Evolutionary conservation across 2,888 invertebrate genomes (phyloP), one percentile per base, ranked within the genome.

Genomic region (Molorchus minor): DNA sequence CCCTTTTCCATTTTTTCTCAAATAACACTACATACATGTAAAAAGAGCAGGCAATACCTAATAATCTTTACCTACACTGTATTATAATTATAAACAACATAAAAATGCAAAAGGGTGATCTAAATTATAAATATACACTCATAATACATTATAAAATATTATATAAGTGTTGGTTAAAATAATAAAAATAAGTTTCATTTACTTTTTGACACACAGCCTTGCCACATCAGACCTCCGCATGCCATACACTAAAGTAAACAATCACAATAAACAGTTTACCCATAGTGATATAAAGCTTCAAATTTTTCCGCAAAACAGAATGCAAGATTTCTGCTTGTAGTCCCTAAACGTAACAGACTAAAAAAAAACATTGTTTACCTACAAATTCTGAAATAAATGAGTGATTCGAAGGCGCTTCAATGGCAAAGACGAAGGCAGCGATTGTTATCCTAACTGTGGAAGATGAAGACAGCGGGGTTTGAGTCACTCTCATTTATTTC

Each of bases 221-320:
- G 86, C 92, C 93, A 93, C 54, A 88, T 85, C 7, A 93, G 82
- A 1, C 93, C 93, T 7, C 95, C 95, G 75, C 96, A 96, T 1
- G 91, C 87, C 85, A 95, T 91, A 38, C 92, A 91, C 96, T 89
- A 62, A 96, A 85, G 80, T 96, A 96, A 17, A 94, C 80, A 20
- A 92, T 86, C 47, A 92, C 77, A 66, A 90, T 82, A 44, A 91
- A 81, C 52, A 89, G 83, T 2, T 84, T 79, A 17, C 83, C 88
- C 67, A 90, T 83, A 63, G 94, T 87, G 8, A 92, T 85, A 71
- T 94, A 94, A 76, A 96, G 85, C 80, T 96, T 96, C 12, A 96
- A 87, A 77, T 94, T 96, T 80, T 96, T 95, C 95, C 95, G 95
- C 81, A 94, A 96, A 81, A 96, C 85, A 12, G 93, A n/a, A n/a